Base-by-base conservation (phyloP, 2,888 invertebrate genomes). In the Rhopalosiphum nymphaeae region DNA sequence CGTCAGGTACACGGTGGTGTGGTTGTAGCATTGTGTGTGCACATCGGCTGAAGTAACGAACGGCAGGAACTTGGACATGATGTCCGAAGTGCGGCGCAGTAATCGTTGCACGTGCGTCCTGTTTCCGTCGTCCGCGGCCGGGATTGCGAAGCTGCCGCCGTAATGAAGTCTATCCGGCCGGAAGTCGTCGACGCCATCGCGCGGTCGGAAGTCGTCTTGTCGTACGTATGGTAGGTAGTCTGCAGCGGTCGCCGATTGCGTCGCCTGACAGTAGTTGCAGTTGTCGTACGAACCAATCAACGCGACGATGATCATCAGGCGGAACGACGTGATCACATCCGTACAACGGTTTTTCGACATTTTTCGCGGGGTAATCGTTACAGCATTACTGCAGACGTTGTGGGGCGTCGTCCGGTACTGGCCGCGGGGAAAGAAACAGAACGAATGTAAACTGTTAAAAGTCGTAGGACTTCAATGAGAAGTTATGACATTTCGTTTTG, bases 1-100 rank as follows among this genome's bases (percentile, higher is more conserved):
- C 36, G 67, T 67, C 86, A 92, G 90, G 29, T 94, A 93, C 26
- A 46, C n/a, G 61, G n/a, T 44, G 2, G 92, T 94, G 87, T 94
- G 94, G 10, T 87, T 78, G 86, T 61, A 92, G 56, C 94, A 94
- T 56, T 49, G 56, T 9, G 90, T 57, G 26, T 44, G 46, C 56
- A 56, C 29, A 49, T 86, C 90, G 57, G 93, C 49, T 13, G 93
- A 29, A 11, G 61, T 67, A 49, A 94, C 13, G 86, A 91, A 94
- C 61, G 93, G 93, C 61, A 94, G n/a, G 21, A 91, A 86, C 85
- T 29, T 86, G 49, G 93, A 46, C 26, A 36, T 36, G 11, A 90
- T 29, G 84, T 57, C 46, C 46, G 93, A 44, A 25, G 85, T 57
- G 29, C 57, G 89, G 56, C 21, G 53, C 46, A 93, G 36, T 61